A percentile compares a stretch with the other conserved stretches of the same genome.
Evolutionary conservation across 2,888 invertebrate species (phyloP).

Genomic region (Idaea straminata): DNA sequence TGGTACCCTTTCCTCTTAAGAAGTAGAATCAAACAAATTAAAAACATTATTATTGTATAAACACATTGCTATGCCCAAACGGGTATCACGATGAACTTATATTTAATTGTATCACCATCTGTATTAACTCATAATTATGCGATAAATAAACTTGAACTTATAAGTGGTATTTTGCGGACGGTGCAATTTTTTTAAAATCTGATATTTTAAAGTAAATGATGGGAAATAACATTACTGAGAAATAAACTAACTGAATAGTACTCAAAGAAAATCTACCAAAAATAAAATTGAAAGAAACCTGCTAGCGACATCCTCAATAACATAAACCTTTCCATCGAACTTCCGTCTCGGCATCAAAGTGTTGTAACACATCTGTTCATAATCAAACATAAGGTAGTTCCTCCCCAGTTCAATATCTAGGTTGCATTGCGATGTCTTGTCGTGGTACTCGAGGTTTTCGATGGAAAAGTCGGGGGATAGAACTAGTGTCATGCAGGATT

Average conservation of each 20-base stretch:
- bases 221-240: too few species aligned
- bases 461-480: conserved; percentile 36
- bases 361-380: conserved; percentile 47
- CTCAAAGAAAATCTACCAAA: background rate
- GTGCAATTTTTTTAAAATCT: too few species aligned
- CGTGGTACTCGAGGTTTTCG: conserved; percentile 38
- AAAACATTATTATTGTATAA: too few species aligned
- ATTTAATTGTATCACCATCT: too few species aligned
- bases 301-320: conserved; percentile 64
- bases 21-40: too few species aligned
- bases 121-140: too few species aligned
- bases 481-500: conserved; percentile 40
- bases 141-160: too few species aligned
- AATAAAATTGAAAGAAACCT: conserved; percentile 43
- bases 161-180: too few species aligned
- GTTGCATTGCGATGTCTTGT: conserved; percentile 62
- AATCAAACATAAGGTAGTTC: conserved; percentile 65
- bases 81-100: too few species aligned
- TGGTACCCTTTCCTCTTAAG: too few species aligned
- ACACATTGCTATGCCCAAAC: too few species aligned
- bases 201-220: too few species aligned
- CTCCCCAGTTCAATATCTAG: conserved; percentile 55
- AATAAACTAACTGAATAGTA: background rate
- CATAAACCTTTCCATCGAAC: conserved; percentile 49
- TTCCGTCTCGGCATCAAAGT: conserved; percentile 48